These are phyloP conservation scores for Brachirus orientalis DNA, from an alignment of 2,113 vertebrate genomes.

Conservation along the genomic window DNA sequence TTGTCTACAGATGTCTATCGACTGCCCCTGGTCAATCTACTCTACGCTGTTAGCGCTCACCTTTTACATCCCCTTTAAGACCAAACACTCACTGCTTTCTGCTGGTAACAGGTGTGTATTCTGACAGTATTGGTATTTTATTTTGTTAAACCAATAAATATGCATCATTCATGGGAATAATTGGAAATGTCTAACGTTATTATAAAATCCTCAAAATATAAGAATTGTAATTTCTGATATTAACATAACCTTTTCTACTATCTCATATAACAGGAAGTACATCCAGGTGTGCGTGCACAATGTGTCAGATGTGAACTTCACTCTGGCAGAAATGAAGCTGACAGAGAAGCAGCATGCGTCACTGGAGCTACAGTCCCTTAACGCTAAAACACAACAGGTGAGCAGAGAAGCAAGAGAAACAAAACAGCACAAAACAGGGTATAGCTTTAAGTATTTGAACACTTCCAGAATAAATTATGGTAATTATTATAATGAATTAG, in stretches of 20 bases:
- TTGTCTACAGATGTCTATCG: slow-evolving; percentile 90
- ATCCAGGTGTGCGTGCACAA: slow-evolving; percentile 95
- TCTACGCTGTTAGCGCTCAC: slow-evolving; percentile 94
- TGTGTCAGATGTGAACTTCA: slow-evolving; percentile 89
- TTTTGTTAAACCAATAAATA: neutral
- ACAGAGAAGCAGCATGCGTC: slow-evolving; percentile 72
- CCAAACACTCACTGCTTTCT: slow-evolving; percentile 91
- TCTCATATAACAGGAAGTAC: slow-evolving; percentile 87
- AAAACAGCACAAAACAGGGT: neutral
- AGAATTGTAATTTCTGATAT: neutral
- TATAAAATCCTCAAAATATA: neutral
- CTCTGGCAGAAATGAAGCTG: slow-evolving; percentile 86
- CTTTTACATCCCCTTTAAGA: slow-evolving; percentile 94
- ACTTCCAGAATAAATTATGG: too few relatives aligned
- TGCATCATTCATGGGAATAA: neutral
- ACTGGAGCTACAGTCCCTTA: slow-evolving; percentile 85
- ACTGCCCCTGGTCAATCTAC: slow-evolving; percentile 99
- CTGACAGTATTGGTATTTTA: too few relatives aligned
- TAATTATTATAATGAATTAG: too few relatives aligned
- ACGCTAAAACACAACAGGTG: slow-evolving; percentile 87
- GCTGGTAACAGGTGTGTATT: slow-evolving; percentile 91
- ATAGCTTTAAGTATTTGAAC: neutral
- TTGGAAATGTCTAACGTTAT: neutral
- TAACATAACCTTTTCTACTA: neutral
- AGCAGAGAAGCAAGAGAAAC: neutral